phyloP scores from a whole-genome alignment of 2,888 invertebrate species.

The Rhopalosiphum nymphaeae region DNA sequence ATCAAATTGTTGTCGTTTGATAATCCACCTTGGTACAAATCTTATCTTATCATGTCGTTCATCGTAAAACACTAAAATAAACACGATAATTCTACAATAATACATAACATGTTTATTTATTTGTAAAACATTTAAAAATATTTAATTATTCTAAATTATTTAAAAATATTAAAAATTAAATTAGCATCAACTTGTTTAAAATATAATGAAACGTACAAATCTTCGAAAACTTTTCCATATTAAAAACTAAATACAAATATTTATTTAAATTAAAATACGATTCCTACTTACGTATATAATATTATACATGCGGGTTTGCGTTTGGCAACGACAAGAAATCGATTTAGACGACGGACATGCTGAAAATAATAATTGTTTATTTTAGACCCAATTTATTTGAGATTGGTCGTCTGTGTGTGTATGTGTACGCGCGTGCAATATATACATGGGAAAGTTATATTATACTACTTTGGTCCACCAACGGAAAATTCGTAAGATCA shows the following conservation, averaged over 20 bases:
- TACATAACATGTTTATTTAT: background rate
- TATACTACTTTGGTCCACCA: background rate
- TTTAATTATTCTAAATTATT: no score
- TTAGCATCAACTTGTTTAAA: background rate
- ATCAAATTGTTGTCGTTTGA: background rate
- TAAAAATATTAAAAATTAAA: background rate
- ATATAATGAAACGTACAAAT: background rate
- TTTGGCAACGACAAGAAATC: background rate
- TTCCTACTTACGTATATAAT: background rate
- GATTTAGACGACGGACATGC: constrained; percentile 17
- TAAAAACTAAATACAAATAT: background rate
- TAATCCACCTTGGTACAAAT: background rate
- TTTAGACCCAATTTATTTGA: background rate
- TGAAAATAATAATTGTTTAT: constrained; percentile 37
- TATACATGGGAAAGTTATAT: constrained; percentile 3
- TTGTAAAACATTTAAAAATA: no score
- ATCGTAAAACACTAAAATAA: constrained; percentile 1
- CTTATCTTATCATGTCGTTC: background rate
- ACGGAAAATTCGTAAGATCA: background rate
- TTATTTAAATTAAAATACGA: background rate
- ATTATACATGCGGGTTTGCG: background rate
- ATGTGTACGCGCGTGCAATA: no score
- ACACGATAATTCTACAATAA: background rate
- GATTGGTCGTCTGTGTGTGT: background rate
- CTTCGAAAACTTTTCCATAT: background rate